Evolutionary conservation across 2,113 vertebrate species (phyloP).

Genomic region (Atractosteus spatula): DNA sequence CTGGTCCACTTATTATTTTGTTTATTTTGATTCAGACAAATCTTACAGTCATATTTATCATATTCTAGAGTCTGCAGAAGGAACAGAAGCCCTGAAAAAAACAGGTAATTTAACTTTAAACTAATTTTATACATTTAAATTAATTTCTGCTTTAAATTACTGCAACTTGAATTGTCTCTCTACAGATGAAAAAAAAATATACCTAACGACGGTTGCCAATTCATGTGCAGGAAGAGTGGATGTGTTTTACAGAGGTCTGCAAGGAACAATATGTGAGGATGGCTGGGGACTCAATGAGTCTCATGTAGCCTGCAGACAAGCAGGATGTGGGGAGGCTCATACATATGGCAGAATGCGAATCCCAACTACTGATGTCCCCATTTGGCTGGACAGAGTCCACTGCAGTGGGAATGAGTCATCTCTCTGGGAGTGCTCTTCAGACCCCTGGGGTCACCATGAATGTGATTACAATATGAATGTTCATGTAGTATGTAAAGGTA

Average conservation of each 20-base stretch:
- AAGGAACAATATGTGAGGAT: conserved; percentile 32
- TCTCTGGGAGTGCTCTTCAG: conserved; percentile 25
- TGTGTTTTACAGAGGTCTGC: conserved; percentile 21
- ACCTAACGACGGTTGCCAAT: neutral
- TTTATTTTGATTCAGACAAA: neutral
- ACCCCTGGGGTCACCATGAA: conserved; percentile 22
- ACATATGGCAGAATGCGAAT: neutral
- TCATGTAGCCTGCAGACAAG: conserved; percentile 35
- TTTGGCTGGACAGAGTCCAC: conserved; percentile 19
- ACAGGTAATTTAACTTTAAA: neutral
- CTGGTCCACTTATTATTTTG: too few relatives aligned
- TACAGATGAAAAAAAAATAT: neutral
- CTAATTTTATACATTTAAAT: too few relatives aligned
- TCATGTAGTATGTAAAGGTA: neutral
- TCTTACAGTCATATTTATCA: neutral
- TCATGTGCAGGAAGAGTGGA: conserved; percentile 42
- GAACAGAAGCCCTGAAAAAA: neutral
- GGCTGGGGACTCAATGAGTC: conserved; percentile 11
- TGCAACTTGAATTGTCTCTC: neutral
- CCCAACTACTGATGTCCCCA: neutral
- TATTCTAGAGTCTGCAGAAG: neutral
- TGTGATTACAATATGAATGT: conserved; percentile 36
- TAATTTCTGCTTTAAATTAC: neutral
- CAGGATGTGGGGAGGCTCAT: conserved; percentile 34
- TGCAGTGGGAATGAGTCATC: conserved; percentile 32